phyloP scores from a whole-genome alignment of 2,113 vertebrate species.

The Stegostoma tigrinum region DNA sequence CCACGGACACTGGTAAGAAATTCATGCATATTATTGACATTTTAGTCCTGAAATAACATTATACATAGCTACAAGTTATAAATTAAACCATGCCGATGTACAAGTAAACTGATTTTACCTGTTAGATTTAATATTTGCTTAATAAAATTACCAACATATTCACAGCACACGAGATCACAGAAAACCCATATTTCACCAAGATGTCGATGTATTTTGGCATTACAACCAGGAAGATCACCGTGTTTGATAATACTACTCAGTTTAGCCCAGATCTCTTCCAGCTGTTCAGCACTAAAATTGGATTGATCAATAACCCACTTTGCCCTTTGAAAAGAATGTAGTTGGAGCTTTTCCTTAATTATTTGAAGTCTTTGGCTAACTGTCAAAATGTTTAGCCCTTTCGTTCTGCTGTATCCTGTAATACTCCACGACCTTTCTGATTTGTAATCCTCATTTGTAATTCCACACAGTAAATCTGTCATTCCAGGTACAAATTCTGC shows the following conservation, averaged over 20 bases:
- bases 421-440: constrained; percentile 73
- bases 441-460: constrained; percentile 22
- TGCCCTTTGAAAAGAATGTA: constrained; percentile 72
- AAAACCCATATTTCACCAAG: constrained; percentile 80
- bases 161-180: constrained; percentile 76
- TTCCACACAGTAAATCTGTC: neutral
- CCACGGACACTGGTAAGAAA: neutral
- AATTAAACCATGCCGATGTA: constrained; percentile 66
- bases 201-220: constrained; percentile 78
- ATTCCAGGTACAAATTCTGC: neutral
- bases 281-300: constrained; percentile 55
- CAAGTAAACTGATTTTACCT: constrained; percentile 67
- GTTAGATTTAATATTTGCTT: constrained; percentile 67
- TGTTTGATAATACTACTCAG: constrained; percentile 58
- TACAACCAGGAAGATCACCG: constrained; percentile 70
- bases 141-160: constrained; percentile 71
- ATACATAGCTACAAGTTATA: constrained; percentile 61
- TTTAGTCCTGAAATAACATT: constrained; percentile 16
- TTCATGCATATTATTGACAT: neutral
- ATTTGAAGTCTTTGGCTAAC: constrained; percentile 62
- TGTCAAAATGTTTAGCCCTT: constrained; percentile 47
- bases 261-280: constrained; percentile 74
- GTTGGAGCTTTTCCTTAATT: constrained; percentile 57
- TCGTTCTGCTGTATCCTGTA: constrained; percentile 46
- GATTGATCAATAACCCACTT: constrained; percentile 70